Base-by-base conservation (phyloP, 2,888 invertebrate species). In the Lordiphosa fenestrarum region DNA sequence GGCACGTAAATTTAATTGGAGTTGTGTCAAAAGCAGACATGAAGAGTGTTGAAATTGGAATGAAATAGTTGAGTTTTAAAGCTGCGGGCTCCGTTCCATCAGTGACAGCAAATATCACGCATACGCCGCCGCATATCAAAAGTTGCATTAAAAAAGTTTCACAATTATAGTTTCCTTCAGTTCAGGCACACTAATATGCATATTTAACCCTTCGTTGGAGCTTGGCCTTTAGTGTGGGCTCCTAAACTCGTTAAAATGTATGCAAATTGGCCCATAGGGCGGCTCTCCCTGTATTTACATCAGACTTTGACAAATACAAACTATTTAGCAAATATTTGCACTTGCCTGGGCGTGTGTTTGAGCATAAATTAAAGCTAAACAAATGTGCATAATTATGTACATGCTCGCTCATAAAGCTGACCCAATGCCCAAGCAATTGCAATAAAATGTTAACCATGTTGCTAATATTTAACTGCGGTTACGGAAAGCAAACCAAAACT, bases 11-110 rank as follows among this genome's bases (percentile, higher is more conserved):
- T 66, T 59, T 66, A 70, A 68, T 74, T 66, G 78, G 60, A 61
- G 66, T 62, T 46, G 49, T 57, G 82, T 77, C 76, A 72, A 74
- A 74, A 62, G 49, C 78, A 77, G 68, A 35, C 72, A 50, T 56
- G 40, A 35, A 52, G 15, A 1, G 60, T 64, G 55, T 33, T 30
- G 10, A n/a, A 44, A 33, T 2, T 15, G 49, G 50, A 63, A 65
- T 56, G 64, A 61, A 50, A 56, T 55, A 66, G 60, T 54, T 48
- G 47, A 54, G 53, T 63, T 61, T 61, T 62, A 19, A 48, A 42
- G 48, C 30, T 1, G 21, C 40, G 23, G 12, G 48, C 30, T 48
- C 42, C 19, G 47, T 53, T 46, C 42, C 42, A 49, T 44, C 64
- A 46, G 61, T 61, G 62, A 51, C 15, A 49, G 35, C 44, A 49